Evolutionary conservation across 1,140 invertebrate species (phyloP), one percentile per base, ranked within the genome.

Genomic region (Psix sp.): DNA sequence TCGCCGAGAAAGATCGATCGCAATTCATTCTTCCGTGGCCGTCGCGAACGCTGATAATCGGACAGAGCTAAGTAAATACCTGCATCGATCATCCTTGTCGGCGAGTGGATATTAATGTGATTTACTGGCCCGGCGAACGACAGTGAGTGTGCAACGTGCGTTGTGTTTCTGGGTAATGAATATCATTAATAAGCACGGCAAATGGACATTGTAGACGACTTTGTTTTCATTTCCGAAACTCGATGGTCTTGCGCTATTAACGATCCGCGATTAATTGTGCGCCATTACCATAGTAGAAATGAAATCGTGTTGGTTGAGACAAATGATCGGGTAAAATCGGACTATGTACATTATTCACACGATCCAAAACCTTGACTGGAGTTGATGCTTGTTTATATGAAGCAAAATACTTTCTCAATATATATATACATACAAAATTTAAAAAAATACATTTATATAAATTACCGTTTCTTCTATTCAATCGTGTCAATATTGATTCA

Each of bases 31-130:
- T 39, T 52, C 35, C 76, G 70, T 67, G 40, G 42, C 31, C 39
- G 29, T 13, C 21, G 52, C 75, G 67, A 77, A 79, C 76, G 77
- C 72, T 52, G 43, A 62, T 74, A 80, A 80, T 80, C 75, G 67
- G 66, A 71, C 56, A 42, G 52, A 16, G 67, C 21, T 42, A 29
- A 52, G 71, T 71, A 80, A 77, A 74, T 76, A 76, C 60, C 71
- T 65, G 62, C 78, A 82, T 82, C 81, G 74, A 82, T 82, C 81
- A 81, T 80, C 46, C 52, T 71, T 74, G 77, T 82, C 75, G 74
- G 57, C 56, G 39, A 62, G 51, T 72, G 36, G 56, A 73, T 73
- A 71, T 77, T 74, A 78, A 78, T 63, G 66, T 57, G 52, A 68
- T 70, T 70, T 66, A 67, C 48, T 36, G 40, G 10, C 49, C 11